A percentile compares a stretch with the other conserved stretches of the same genome.
Conservation (phyloP, 2,797 vertebrate genomes). For the Champsocephalus gunnari region DNA sequence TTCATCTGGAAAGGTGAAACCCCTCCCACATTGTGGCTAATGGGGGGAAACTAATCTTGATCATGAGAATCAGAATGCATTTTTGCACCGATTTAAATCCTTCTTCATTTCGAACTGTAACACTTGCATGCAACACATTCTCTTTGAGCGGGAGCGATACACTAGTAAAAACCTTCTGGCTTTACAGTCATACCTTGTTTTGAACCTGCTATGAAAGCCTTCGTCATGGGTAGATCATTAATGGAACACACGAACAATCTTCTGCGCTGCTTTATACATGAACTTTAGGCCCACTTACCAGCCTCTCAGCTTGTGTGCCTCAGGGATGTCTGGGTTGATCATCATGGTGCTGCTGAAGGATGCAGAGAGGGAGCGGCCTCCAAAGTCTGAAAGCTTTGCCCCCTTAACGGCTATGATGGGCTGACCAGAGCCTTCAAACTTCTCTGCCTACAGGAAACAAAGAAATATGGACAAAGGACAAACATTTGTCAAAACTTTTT, state of each 20-base stretch:
- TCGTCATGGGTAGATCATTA: constrained; percentile 9
- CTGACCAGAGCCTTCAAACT: constrained; percentile 92
- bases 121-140: not conserved
- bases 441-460: constrained; percentile 88
- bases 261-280: constrained; percentile 26
- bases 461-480: constrained; percentile 12
- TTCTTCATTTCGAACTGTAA: constrained; percentile 47
- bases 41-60: constrained; percentile 75
- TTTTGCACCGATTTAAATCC: constrained; percentile 53
- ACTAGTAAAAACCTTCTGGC: not conserved
- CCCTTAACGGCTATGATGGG: constrained; percentile 95
- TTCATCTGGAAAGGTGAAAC: constrained; percentile 49
- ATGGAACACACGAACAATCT: constrained; percentile 18
- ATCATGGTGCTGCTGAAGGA: constrained; percentile 93
- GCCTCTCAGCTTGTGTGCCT: constrained; percentile 95
- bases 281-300: constrained; percentile 85
- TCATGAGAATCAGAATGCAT: constrained; percentile 72
- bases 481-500: not conserved
- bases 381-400: constrained; percentile 94
- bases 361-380: constrained; percentile 93
- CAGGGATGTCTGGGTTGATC: constrained; percentile 96
- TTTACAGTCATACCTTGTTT: constrained; percentile 1
- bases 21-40: constrained; percentile 59
- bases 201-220: constrained; percentile 17
- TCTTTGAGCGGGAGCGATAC: constrained; percentile 1